Percentiles rank a stretch among this genome's conserved stretches.
These are phyloP conservation scores for Marcusenius ussheri DNA, from an alignment of 2,113 vertebrate species.

Conservation along the genomic window DNA sequence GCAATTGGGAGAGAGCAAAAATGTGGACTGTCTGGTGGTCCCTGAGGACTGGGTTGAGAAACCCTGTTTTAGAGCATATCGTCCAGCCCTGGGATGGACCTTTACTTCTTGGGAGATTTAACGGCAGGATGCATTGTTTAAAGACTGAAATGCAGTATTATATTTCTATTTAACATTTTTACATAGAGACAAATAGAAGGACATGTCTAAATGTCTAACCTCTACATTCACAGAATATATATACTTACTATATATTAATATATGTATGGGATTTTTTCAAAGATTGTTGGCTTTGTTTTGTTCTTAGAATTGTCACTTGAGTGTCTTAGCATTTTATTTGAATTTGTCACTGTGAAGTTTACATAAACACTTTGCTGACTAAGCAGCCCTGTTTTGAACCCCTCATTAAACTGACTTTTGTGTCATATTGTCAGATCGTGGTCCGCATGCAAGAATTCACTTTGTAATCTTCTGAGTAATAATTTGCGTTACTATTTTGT, in stretches of 20 bases:
- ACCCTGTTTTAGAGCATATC: background rate
- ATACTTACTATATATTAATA: background rate
- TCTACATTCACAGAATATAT: background rate
- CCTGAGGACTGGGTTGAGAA: too few species aligned
- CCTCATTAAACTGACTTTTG: background rate
- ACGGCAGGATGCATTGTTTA: background rate
- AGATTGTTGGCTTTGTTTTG: background rate
- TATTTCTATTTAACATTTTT: background rate
- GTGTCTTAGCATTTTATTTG: background rate
- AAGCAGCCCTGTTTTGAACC: background rate
- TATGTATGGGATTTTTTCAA: background rate
- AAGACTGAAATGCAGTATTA: background rate
- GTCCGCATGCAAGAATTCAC: background rate
- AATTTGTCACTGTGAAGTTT: background rate
- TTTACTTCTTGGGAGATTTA: background rate
- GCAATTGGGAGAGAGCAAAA: too few species aligned
- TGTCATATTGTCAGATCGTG: background rate
- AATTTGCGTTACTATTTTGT: background rate
- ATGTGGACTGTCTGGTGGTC: too few species aligned
- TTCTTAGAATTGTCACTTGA: background rate
- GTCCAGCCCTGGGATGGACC: background rate
- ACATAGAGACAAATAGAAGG: background rate
- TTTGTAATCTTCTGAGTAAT: background rate
- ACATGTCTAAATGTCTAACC: background rate
- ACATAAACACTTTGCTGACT: background rate